These are phyloP conservation scores for Notoglanidium macrostoma DNA, from an alignment of 2,797 vertebrate species.

Conservation along the genomic window DNA sequence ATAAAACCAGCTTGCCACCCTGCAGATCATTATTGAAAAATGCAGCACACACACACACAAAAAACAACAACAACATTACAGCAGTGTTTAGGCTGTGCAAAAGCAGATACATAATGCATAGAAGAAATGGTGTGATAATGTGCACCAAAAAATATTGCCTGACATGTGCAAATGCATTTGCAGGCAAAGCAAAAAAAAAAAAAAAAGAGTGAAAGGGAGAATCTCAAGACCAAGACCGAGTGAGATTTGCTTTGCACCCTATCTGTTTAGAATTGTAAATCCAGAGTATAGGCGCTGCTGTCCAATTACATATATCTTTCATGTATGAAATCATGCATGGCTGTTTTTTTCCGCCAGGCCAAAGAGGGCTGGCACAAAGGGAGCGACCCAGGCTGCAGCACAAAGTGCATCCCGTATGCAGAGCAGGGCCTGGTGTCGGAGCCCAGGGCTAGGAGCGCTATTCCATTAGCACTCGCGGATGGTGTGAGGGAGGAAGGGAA, in stretches of 20 bases:
- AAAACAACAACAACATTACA: slow-evolving; percentile 31
- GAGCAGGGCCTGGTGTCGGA: slow-evolving; percentile 74
- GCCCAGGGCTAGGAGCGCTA: slow-evolving; percentile 73
- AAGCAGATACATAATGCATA: slow-evolving; percentile 62
- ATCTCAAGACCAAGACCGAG: slow-evolving; percentile 20
- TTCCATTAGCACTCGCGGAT: slow-evolving; percentile 73
- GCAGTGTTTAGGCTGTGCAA: slow-evolving; percentile 39
- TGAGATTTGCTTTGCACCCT: slow-evolving; percentile 64
- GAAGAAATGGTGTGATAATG: slow-evolving; percentile 67
- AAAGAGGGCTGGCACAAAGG: slow-evolving; percentile 76
- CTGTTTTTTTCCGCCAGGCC: slow-evolving; percentile 64
- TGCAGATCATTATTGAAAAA: slow-evolving; percentile 13
- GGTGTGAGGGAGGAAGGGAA: slow-evolving; percentile 61
- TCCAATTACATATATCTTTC: slow-evolving; percentile 86
- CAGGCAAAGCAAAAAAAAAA: slow-evolving; percentile 51
- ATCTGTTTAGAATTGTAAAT: slow-evolving; percentile 83
- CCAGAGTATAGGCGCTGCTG: slow-evolving; percentile 72
- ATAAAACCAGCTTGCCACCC: slow-evolving; percentile 23
- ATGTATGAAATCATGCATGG: slow-evolving; percentile 83
- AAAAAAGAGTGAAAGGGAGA: slow-evolving; percentile 21
- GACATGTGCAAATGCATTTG: slow-evolving; percentile 71
- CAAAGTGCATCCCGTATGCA: slow-evolving; percentile 75
- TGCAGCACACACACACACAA: neutral
- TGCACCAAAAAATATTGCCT: slow-evolving; percentile 59
- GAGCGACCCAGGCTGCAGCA: slow-evolving; percentile 70